phyloP scores from a whole-genome alignment of 1,140 invertebrate species.

The Brachionus asplanchnoidis region DNA sequence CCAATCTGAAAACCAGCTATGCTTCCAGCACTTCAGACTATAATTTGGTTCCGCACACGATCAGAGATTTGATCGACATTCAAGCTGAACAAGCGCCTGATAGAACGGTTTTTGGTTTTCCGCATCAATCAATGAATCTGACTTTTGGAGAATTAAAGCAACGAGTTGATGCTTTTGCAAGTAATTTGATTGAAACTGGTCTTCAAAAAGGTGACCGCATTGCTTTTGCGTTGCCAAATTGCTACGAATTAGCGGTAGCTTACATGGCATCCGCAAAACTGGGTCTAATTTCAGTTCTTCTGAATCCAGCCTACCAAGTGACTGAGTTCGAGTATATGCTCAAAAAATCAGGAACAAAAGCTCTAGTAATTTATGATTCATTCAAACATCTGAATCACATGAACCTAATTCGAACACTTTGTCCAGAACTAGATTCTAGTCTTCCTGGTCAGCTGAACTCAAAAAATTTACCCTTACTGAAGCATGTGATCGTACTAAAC shows the following conservation, averaged over 20 bases:
- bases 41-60: not conserved
- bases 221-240: slow-evolving; percentile 28
- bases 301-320: slow-evolving; percentile 27
- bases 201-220: slow-evolving; percentile 30
- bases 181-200: not conserved
- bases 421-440: not conserved
- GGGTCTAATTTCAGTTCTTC: slow-evolving; percentile 20
- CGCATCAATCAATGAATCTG: not conserved
- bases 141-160: slow-evolving; percentile 24
- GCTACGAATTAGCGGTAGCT: not conserved
- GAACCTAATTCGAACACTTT: not conserved
- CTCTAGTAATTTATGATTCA: slow-evolving; percentile 20
- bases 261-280: not conserved
- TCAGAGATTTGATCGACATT: not conserved
- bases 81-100: not conserved
- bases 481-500: slow-evolving; percentile 19
- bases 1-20: not conserved
- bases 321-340: slow-evolving; percentile 37
- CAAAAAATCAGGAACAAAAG: not conserved
- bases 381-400: slow-evolving; percentile 9
- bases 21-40: not conserved
- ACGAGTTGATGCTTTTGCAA: slow-evolving; percentile 5
- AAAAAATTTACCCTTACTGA: not conserved
- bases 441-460: slow-evolving; percentile 8
- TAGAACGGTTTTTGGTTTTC: not conserved